These are phyloP conservation scores for Phortica variegata DNA, from an alignment of 1,140 invertebrate genomes.

Conservation along the genomic window DNA sequence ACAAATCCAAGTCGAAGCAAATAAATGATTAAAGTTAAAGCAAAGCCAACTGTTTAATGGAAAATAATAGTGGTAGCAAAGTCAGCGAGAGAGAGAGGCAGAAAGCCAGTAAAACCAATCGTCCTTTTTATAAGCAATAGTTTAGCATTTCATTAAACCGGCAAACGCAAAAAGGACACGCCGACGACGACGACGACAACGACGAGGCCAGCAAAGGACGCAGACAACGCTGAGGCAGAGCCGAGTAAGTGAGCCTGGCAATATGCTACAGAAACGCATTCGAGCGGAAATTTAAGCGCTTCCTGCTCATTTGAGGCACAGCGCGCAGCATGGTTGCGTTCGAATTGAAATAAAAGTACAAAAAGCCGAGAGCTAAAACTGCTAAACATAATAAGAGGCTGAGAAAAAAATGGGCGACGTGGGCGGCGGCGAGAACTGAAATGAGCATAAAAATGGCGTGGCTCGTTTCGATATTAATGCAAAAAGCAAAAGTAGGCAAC, in stretches of 20 bases:
- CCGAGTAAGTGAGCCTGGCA: no score
- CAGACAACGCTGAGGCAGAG: no score
- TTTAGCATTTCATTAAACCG: background rate
- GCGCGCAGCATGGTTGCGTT: no score
- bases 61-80: slow-evolving; percentile 24
- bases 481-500: slow-evolving; percentile 8
- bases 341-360: no score
- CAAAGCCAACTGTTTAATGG: background rate
- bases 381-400: slow-evolving; percentile 15
- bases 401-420: slow-evolving; percentile 12
- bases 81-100: slow-evolving; percentile 5
- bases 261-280: no score
- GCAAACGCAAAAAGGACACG: background rate
- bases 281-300: no score
- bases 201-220: no score
- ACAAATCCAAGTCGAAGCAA: slow-evolving; percentile 11
- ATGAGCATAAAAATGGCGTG: slow-evolving; percentile 2
- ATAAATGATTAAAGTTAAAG: slow-evolving; percentile 10
- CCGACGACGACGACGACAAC: slow-evolving; percentile 16
- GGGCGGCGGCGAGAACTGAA: slow-evolving; percentile 2
- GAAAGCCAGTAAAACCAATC: background rate
- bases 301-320: no score
- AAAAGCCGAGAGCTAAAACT: no score
- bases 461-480: background rate
- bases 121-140: background rate